Conservation (phyloP, 2,888 invertebrate genomes). For the Boloria euphrosyne region DNA sequence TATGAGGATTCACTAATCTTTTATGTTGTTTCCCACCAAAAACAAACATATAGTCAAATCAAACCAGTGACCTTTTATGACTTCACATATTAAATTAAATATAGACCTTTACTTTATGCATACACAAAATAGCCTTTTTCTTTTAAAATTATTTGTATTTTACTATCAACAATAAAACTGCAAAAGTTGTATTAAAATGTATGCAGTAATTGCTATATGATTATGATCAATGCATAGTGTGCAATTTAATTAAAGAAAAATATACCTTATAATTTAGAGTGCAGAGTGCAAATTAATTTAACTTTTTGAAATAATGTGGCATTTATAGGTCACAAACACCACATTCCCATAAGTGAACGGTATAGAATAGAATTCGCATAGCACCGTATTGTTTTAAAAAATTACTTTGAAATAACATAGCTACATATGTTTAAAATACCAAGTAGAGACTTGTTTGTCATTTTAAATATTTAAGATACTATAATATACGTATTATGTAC, state of each 20-base stretch:
- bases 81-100: no score
- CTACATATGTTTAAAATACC: not conserved
- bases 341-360: constrained; percentile 24
- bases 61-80: no score
- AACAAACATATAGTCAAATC: no score
- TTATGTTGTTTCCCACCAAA: no score
- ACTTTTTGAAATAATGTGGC: not conserved
- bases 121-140: no score
- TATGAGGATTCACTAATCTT: no score
- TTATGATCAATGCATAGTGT: not conserved
- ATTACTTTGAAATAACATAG: constrained; percentile 6
- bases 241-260: not conserved
- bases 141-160: not conserved
- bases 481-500: no score
- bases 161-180: not conserved
- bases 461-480: no score
- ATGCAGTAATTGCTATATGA: not conserved
- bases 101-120: no score
- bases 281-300: constrained; percentile 1
- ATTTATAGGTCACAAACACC: constrained; percentile 21
- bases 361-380: constrained; percentile 15
- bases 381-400: constrained; percentile 3
- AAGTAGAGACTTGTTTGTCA: not conserved
- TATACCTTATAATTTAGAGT: not conserved
- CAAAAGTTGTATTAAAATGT: not conserved